These are phyloP conservation scores for Ptychodera flava DNA, from an alignment of 35 echinoderm and acorn worm species.

Conservation along the genomic window DNA sequence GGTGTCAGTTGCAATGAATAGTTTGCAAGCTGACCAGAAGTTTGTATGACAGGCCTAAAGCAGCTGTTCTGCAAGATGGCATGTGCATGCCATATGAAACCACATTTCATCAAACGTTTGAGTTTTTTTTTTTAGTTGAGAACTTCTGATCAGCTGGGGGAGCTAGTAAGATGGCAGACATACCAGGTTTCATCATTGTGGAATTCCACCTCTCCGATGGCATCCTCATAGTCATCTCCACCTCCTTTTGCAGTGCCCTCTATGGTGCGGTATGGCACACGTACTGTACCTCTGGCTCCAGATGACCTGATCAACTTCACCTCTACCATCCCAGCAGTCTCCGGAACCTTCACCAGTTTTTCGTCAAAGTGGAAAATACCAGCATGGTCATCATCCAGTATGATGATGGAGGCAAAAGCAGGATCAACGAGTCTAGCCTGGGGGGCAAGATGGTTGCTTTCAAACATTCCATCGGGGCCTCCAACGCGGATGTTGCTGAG, in stretches of 20 bases:
- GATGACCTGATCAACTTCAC: constrained; percentile 90
- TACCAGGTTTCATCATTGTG: constrained; percentile 99
- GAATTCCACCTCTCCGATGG: constrained; percentile 90
- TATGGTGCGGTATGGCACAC: constrained; percentile 80
- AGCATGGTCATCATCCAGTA: constrained; percentile 97
- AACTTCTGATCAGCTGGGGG: too few relatives aligned
- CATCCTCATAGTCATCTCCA: constrained; percentile 84
- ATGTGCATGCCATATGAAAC: too few relatives aligned
- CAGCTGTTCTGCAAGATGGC: too few relatives aligned
- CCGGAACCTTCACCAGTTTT: constrained; percentile 55
- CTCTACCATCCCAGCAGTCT: constrained; percentile 73
- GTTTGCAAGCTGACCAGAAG: too few relatives aligned
- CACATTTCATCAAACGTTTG: too few relatives aligned
- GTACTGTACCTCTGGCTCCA: constrained; percentile 83
- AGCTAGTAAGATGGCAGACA: constrained; percentile 24
- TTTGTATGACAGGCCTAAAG: too few relatives aligned
- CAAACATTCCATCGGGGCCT: constrained; percentile 94
- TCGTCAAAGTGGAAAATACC: constrained; percentile 99
- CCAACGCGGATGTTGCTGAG: constrained; percentile 91
- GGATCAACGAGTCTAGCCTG: constrained; percentile 86
- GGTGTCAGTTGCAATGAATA: too few relatives aligned
- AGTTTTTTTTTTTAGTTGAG: too few relatives aligned
- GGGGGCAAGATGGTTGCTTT: constrained; percentile 64
- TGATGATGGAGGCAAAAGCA: constrained; percentile 59
- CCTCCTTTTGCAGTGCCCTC: constrained; percentile 91